A percentile compares a stretch with the other conserved stretches of the same genome.
phyloP scores from a whole-genome alignment of 2,888 invertebrate genomes.

The Dryadula phaetusa region DNA sequence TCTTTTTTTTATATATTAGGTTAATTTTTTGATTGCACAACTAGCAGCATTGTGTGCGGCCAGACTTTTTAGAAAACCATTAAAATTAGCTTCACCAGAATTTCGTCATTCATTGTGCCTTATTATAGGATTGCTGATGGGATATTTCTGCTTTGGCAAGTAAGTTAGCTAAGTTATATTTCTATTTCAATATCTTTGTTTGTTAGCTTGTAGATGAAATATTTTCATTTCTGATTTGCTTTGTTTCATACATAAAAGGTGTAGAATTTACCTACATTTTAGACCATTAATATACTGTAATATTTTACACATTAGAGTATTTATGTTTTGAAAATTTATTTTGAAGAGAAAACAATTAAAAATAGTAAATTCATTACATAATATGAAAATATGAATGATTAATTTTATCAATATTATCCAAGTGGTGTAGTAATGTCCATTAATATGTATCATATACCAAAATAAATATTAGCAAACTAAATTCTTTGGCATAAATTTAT shows the following conservation, averaged over 20 bases:
- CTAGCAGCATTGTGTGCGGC: slow-evolving; percentile 91
- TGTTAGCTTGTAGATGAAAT: not conserved
- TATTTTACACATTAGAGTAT: no score
- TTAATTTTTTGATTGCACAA: slow-evolving; percentile 94
- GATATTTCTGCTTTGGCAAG: slow-evolving; percentile 95
- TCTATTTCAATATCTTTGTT: not conserved
- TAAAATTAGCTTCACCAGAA: slow-evolving; percentile 89
- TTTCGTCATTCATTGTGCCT: slow-evolving; percentile 92
- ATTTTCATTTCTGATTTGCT: no score
- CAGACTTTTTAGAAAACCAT: slow-evolving; percentile 89
- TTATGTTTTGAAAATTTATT: no score
- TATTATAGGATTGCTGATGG: slow-evolving; percentile 90
- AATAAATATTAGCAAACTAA: not conserved
- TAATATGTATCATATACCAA: not conserved
- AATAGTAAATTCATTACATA: no score
- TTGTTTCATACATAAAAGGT: no score
- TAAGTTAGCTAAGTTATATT: slow-evolving; percentile 72
- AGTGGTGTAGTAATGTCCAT: not conserved
- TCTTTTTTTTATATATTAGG: slow-evolving; percentile 83
- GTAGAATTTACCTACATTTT: no score
- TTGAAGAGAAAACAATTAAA: no score
- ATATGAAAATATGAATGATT: no score
- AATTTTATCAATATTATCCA: not conserved
- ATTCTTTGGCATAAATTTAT: no score
- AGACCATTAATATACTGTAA: no score